Base-by-base conservation (phyloP, 2,888 invertebrate species). In the Crioceris asparagi region DNA sequence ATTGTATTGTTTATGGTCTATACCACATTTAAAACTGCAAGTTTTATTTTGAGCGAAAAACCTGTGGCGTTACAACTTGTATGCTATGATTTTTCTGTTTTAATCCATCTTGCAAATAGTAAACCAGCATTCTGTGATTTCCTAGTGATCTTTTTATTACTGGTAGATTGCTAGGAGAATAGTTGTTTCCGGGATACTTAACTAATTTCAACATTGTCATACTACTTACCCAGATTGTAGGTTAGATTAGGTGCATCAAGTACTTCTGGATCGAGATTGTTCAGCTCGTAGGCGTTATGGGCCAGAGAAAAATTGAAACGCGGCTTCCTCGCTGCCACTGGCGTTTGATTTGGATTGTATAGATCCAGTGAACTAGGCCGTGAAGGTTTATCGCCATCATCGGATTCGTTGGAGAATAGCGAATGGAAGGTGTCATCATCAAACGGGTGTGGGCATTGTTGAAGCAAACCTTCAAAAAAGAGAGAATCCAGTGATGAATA, bases 231-330 rank as follows among this genome's bases (percentile, higher is more conserved):
- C 38, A 65, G 47, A 40, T 62, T 60, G 47, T 64, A 61, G 19
- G 61, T 62, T 29, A 62, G 52, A 50, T 68, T 72, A 1, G 75
- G 77, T 2, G 76, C 77, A 51, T 77, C 77, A 47, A 77, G 53
- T 4, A 75, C 70, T 42, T 76, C 76, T 48, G 77, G 74, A 61
- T 77, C 76, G 46, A 77, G 59, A 56, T 77, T 77, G 54, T 77
- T 77, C 41, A 77, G 57, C 57, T 77, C 77, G 60, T 76, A 77
- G 6, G 74, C 75, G 48, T 77, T 77, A 17, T 77, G 74, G 26
- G 77, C 76, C 37, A 76, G 68, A 63, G 72, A 52, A 66, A 80
- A 77, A 65, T 78, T 77, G 63, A 80, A 76, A 61, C 76, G 74
- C 59, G 76, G 77, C 63, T 79, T 79, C 61, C 77, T 70, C 62